phyloP scores from a whole-genome alignment of 2,797 vertebrate species.

The Ctenopoma multispine region DNA sequence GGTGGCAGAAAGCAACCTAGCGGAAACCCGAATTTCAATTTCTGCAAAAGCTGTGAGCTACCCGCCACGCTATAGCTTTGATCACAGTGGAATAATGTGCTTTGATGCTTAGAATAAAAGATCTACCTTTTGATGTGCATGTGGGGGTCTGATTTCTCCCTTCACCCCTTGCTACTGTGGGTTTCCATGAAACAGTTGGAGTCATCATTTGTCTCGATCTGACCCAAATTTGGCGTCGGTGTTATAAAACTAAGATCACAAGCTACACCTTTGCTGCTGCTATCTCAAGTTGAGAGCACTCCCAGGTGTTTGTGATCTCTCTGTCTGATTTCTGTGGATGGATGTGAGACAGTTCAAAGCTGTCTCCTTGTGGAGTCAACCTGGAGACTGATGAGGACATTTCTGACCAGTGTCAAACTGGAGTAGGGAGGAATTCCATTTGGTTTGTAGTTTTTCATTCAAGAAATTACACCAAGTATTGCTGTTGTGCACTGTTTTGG shows the following conservation, averaged over 20 bases:
- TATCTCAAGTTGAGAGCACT: constrained; percentile 11
- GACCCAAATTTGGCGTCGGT: constrained; percentile 61
- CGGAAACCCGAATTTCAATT: constrained; percentile 70
- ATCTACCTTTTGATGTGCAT: constrained; percentile 75
- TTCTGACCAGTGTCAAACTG: constrained; percentile 33
- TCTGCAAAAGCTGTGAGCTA: constrained; percentile 70
- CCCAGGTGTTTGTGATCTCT: constrained; percentile 33
- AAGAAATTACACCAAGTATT: constrained; percentile 10
- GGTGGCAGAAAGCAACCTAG: constrained; percentile 48
- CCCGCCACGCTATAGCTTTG: constrained; percentile 69
- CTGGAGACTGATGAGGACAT: constrained; percentile 32
- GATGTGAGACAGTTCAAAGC: constrained; percentile 9
- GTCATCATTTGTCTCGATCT: constrained; percentile 57
- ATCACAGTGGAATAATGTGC: constrained; percentile 76
- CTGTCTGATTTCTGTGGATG: constrained; percentile 7
- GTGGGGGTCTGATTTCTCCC: constrained; percentile 19
- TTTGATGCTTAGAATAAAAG: constrained; percentile 80
- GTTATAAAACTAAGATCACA: constrained; percentile 61
- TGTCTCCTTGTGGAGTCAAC: constrained; percentile 11
- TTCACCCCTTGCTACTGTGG: constrained; percentile 33
- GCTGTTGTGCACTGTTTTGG: background rate
- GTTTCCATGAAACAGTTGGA: constrained; percentile 58
- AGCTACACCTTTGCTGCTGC: constrained; percentile 15
- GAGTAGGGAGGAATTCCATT: constrained; percentile 14
- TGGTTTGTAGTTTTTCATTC: constrained; percentile 19